Conservation (phyloP, 1,140 invertebrate genomes). For the Colletes gigas region DNA sequence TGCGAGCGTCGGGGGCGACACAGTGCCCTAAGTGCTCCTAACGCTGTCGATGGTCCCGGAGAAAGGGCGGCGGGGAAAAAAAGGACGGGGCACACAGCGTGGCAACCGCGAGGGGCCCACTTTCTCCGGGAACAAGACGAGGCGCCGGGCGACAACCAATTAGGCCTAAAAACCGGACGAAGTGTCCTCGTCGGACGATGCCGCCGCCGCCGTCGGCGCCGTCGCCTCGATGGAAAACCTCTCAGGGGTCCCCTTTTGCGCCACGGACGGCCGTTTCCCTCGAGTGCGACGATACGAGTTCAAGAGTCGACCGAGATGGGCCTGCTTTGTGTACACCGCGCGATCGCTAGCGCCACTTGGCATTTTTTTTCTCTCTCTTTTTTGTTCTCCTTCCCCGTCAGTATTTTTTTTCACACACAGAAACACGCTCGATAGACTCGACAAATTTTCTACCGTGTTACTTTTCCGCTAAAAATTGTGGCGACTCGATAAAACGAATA, state of each 20-base stretch:
- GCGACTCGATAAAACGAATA: too few species aligned
- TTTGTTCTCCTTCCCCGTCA: too few species aligned
- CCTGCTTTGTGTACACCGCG: too few species aligned
- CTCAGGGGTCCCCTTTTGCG: neutral
- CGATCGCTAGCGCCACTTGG: too few species aligned
- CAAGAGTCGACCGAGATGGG: neutral
- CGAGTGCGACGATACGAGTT: neutral
- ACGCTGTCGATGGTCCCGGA: too few species aligned
- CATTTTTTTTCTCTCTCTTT: too few species aligned
- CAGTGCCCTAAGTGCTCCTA: neutral
- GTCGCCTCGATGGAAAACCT: conserved; percentile 10
- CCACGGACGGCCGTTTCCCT: neutral
- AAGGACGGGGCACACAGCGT: conserved; percentile 25
- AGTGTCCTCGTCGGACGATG: conserved; percentile 71
- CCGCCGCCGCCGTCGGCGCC: conserved; percentile 23
- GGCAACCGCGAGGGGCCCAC: conserved; percentile 59
- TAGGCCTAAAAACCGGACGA: conserved; percentile 79
- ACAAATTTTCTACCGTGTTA: too few species aligned
- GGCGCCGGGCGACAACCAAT: conserved; percentile 80
- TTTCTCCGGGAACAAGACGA: conserved; percentile 69
- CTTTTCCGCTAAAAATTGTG: too few species aligned
- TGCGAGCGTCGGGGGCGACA: too few species aligned
- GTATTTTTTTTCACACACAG: too few species aligned
- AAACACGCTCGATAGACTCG: too few species aligned
- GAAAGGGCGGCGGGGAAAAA: conserved; percentile 22